Evolutionary conservation across 2,888 invertebrate species (phyloP).

Genomic region (Nematopogon swammerdamellus): DNA sequence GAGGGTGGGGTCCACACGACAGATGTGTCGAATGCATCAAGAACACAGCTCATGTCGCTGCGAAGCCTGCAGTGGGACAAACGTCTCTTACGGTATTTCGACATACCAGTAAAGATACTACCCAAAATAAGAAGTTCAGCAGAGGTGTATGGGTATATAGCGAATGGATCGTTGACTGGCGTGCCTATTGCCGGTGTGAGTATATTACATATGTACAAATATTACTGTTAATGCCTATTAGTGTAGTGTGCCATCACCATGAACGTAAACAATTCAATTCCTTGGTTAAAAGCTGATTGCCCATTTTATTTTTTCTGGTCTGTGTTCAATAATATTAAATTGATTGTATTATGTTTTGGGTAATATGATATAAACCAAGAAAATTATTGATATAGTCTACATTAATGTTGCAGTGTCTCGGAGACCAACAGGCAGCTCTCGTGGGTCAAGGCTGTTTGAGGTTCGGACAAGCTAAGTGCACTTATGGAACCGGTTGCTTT

Average conservation of each 20-base stretch:
- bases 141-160: conserved; percentile 85
- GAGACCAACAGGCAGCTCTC: conserved; percentile 94
- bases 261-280: too few relatives aligned
- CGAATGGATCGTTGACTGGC: conserved; percentile 69
- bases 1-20: conserved; percentile 72
- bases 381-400: background rate
- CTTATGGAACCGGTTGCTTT: conserved; percentile 95
- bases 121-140: conserved; percentile 90
- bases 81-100: conserved; percentile 84
- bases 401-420: conserved; percentile 66
- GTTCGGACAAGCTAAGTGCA: conserved; percentile 89
- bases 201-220: conserved; percentile 14
- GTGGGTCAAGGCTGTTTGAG: conserved; percentile 89
- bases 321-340: too few relatives aligned
- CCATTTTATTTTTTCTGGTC: too few relatives aligned
- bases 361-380: too few relatives aligned
- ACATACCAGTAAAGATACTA: conserved; percentile 77
- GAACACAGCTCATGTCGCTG: conserved; percentile 95
- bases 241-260: too few relatives aligned
- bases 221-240: too few relatives aligned
- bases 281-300: too few relatives aligned
- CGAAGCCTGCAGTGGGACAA: conserved; percentile 86
- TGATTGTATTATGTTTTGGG: too few relatives aligned
- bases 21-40: conserved; percentile 95
- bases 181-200: conserved; percentile 86